These are phyloP conservation scores for Acholoe squamosa DNA, from an alignment of 2,888 invertebrate genomes.

Conservation along the genomic window DNA sequence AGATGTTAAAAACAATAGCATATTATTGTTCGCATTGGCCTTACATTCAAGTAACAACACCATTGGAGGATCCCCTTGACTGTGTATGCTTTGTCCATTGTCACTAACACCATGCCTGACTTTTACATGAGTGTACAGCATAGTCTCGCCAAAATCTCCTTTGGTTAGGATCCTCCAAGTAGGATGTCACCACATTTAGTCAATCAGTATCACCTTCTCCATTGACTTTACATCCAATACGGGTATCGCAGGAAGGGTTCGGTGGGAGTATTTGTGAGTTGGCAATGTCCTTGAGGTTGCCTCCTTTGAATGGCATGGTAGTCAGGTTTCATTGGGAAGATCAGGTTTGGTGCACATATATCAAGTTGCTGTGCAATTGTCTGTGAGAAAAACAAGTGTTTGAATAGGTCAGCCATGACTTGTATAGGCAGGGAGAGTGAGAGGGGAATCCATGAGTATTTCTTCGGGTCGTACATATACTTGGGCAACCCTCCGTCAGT, in stretches of 20 bases:
- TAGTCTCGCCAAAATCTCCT: too few species aligned
- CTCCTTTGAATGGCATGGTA: too few species aligned
- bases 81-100: not conserved
- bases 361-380: too few species aligned
- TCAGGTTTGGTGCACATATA: too few species aligned
- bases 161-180: too few species aligned
- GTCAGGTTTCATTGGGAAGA: too few species aligned
- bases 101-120: not conserved
- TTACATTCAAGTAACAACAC: not conserved
- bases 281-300: too few species aligned
- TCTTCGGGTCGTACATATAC: not conserved
- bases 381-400: not conserved
- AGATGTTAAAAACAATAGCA: not conserved
- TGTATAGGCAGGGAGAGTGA: not conserved
- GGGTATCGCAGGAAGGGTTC: too few species aligned
- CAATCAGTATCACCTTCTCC: not conserved
- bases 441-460: conserved; percentile 30
- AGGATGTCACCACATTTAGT: too few species aligned
- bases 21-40: not conserved
- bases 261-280: too few species aligned
- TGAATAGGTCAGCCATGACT: not conserved
- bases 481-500: not conserved
- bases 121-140: too few species aligned
- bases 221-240: not conserved
- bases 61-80: not conserved